These are phyloP conservation scores for Tillus elongatus DNA, from an alignment of 2,888 invertebrate species.

Conservation along the genomic window DNA sequence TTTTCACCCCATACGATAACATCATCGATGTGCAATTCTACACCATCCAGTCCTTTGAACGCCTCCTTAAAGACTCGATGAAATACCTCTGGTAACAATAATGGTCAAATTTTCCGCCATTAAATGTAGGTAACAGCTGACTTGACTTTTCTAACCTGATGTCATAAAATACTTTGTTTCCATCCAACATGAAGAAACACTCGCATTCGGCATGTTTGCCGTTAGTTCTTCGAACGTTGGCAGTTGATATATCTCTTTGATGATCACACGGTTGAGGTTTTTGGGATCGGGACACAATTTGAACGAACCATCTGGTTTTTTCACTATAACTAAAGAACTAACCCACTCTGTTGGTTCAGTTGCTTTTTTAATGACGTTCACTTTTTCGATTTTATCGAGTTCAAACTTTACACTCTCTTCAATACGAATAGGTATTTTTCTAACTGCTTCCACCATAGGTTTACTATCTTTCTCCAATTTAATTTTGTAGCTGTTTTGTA, in stretches of 20 bases:
- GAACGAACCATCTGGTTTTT: slow-evolving; percentile 7
- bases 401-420: background rate
- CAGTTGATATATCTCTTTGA: slow-evolving; percentile 11
- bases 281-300: slow-evolving; percentile 11
- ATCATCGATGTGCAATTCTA: slow-evolving; percentile 9
- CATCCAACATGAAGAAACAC: slow-evolving; percentile 3
- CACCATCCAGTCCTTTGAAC: slow-evolving; percentile 4
- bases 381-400: slow-evolving; percentile 6
- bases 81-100: slow-evolving; percentile 12
- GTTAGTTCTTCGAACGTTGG: slow-evolving; percentile 6
- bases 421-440: background rate
- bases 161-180: slow-evolving; percentile 3
- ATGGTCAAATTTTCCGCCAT: background rate
- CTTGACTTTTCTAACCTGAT: slow-evolving; percentile 1
- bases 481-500: background rate
- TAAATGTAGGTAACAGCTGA: slow-evolving; percentile 2
- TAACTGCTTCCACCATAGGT: background rate
- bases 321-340: slow-evolving; percentile 8
- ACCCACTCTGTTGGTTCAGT: slow-evolving; percentile 12
- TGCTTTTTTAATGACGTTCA: slow-evolving; percentile 8
- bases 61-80: slow-evolving; percentile 1
- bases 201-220: slow-evolving; percentile 6
- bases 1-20: slow-evolving; percentile 6
- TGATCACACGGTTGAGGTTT: background rate
- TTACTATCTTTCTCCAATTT: background rate